These are phyloP conservation scores for Caenorhabditis virilis DNA, from an alignment of 2,888 invertebrate species.

Conservation along the genomic window DNA sequence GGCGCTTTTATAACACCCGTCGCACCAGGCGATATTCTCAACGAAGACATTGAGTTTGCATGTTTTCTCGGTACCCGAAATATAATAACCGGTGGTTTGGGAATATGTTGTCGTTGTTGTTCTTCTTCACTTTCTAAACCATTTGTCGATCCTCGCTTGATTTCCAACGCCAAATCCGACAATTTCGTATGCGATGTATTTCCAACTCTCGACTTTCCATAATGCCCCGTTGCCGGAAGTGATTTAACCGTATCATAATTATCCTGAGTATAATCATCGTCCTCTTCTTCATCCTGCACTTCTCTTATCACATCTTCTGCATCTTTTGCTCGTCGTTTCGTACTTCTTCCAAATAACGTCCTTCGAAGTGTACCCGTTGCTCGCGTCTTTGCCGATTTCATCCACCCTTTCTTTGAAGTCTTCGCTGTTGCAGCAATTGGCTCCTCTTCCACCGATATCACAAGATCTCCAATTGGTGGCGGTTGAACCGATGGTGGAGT, in stretches of 20 bases:
- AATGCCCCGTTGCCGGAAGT: slow-evolving; percentile 53
- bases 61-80: slow-evolving; percentile 42
- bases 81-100: slow-evolving; percentile 37
- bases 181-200: slow-evolving; percentile 33
- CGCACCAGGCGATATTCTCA: slow-evolving; percentile 32
- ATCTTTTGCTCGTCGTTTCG: slow-evolving; percentile 43
- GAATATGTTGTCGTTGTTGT: slow-evolving; percentile 2
- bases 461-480: slow-evolving; percentile 33
- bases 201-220: slow-evolving; percentile 50
- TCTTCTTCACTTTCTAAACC: not conserved
- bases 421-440: slow-evolving; percentile 10
- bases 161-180: slow-evolving; percentile 26
- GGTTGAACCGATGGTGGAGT: slow-evolving; percentile 12
- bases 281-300: slow-evolving; percentile 46
- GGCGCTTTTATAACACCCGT: slow-evolving; percentile 27
- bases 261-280: slow-evolving; percentile 41
- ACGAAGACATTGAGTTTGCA: slow-evolving; percentile 22
- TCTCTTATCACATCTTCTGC: slow-evolving; percentile 43
- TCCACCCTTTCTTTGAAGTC: slow-evolving; percentile 30
- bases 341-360: slow-evolving; percentile 46
- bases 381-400: slow-evolving; percentile 43
- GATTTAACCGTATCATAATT: slow-evolving; percentile 57
- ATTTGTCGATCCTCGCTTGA: not conserved
- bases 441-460: slow-evolving; percentile 34
- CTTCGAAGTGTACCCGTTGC: slow-evolving; percentile 46